These are phyloP conservation scores for Eublepharis macularius DNA, from an alignment of 2,113 vertebrate genomes.

Conservation along the genomic window DNA sequence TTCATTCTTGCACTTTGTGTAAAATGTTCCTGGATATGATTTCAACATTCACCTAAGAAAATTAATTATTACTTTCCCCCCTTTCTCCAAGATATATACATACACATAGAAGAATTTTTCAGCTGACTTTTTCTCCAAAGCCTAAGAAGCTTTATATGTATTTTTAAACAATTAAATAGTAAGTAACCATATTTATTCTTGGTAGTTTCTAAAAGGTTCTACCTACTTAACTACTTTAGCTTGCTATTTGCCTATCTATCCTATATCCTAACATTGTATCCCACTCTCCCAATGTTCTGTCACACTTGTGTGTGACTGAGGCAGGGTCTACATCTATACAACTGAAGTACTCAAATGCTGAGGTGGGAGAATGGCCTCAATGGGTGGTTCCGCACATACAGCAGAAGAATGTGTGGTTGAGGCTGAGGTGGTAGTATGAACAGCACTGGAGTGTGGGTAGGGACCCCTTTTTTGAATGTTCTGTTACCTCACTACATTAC, in stretches of 20 bases:
- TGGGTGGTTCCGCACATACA: no score
- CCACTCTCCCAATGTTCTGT: not conserved
- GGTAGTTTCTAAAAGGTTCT: not conserved
- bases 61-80: constrained; percentile 66
- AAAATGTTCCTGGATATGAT: constrained; percentile 54
- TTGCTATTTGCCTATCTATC: not conserved
- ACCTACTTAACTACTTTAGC: not conserved
- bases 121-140: not conserved
- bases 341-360: not conserved
- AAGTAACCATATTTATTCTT: constrained; percentile 42
- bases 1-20: constrained; percentile 56
- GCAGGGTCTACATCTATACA: not conserved
- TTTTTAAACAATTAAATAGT: not conserved
- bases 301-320: not conserved
- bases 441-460: no score
- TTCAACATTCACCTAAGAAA: constrained; percentile 68
- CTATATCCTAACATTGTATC: not conserved
- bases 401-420: no score
- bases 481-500: no score
- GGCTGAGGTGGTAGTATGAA: no score
- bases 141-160: not conserved
- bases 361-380: not conserved
- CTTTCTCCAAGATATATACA: constrained; percentile 55
- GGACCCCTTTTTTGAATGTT: no score
- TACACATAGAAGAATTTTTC: constrained; percentile 17